Base-by-base conservation (phyloP, 2,113 vertebrate genomes). In the Steatornis caripensis region DNA sequence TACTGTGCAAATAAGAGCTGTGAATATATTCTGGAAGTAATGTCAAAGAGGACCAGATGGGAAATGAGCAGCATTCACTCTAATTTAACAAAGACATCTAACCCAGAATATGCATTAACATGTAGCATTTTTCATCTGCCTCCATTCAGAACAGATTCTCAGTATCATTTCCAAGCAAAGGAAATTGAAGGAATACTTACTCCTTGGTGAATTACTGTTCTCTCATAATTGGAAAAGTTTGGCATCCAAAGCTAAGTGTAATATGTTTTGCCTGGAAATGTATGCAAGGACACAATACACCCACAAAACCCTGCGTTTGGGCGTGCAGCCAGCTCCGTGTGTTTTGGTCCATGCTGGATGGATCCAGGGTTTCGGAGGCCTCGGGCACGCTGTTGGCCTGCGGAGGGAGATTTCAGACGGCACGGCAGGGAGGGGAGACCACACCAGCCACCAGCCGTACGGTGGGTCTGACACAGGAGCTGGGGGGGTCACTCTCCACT, bases 1-100 rank as follows among this genome's bases (percentile, higher is more conserved):
- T 95, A 91, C 93, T n/a, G 87, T 54, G 94, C 97, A 93, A 96
- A 94, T 95, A 97, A 91, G 97, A 97, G 93, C 95, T 97, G 97
- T 94, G 95, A 97, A 97, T 97, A 89, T 93, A 97, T 97, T 97
- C 97, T 97, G 96, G 92, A 97, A 97, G 97, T 95, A 94, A 95
- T 95, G 96, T 97, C 96, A 97, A 87, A 96, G 93, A 97, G 95
- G 97, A 97, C 96, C 97, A 97, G 97, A 97, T 97, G 97, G 97
- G 96, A 97, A 97, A 97, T 96, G 97, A 97, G 94, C 96, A 97
- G 95, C 94, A 95, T 89, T 95, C 97, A 94, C 89, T 96, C 97
- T 97, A 87, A 97, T 97, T 96, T 97, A 96, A 97, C 97, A 97
- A 96, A 97, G 97, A 95, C 89, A 97, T 91, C 94, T 97, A 95